phyloP scores from a whole-genome alignment of 2,113 vertebrate species.

The Osmerus mordax region DNA sequence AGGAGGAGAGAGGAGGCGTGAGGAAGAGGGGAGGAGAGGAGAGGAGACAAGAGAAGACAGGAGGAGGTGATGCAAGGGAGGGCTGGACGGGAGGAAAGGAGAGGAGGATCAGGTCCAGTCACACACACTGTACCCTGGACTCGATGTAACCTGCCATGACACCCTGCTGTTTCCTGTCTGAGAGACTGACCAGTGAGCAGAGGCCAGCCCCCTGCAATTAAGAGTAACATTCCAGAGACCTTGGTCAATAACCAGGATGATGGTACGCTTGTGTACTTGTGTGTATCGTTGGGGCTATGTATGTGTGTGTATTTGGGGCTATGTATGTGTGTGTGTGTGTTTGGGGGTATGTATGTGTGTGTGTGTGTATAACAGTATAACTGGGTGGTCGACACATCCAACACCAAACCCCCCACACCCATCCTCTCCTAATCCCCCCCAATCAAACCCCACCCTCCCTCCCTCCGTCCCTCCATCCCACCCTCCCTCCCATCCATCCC shows the following conservation, averaged over 20 bases:
- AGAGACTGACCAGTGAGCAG: no score
- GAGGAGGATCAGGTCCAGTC: no score
- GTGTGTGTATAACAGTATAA: neutral
- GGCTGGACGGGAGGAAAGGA: no score
- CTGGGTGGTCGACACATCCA: conserved; percentile 8
- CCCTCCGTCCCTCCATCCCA: conserved; percentile 1
- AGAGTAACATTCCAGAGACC: no score
- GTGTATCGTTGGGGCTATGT: neutral
- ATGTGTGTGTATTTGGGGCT: neutral
- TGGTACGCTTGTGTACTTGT: neutral
- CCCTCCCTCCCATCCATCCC: neutral
- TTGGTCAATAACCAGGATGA: neutral
- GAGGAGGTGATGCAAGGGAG: no score
- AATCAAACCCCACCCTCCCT: neutral
- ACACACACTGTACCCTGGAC: no score
- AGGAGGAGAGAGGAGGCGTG: no score
- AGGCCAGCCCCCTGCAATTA: no score
- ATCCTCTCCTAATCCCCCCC: neutral
- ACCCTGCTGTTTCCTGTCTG: no score
- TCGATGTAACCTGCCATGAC: no score
- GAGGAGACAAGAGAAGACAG: no score
- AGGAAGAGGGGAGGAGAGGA: no score
- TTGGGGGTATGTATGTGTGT: neutral
- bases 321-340: neutral
- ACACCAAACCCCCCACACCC: neutral